phyloP scores from a whole-genome alignment of 2,888 invertebrate genomes.

The Cephus sareptanus region DNA sequence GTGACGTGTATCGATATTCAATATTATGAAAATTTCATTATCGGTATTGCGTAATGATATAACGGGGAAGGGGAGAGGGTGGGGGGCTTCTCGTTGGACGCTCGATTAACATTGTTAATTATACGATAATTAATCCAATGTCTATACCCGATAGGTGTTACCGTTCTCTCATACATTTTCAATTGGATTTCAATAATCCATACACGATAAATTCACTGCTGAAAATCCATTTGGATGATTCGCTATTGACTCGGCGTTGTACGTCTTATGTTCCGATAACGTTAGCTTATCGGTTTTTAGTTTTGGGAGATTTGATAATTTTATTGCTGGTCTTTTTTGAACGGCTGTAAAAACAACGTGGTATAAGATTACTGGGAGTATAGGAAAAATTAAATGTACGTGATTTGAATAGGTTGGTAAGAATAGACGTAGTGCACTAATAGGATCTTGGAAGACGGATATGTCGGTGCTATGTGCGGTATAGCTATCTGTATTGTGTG shows the following conservation, averaged over 20 bases:
- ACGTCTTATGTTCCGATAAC: not conserved
- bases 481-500: not conserved
- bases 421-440: constrained; percentile 53
- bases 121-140: constrained; percentile 49
- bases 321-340: not conserved
- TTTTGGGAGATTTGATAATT: not conserved
- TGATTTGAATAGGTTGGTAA: not conserved
- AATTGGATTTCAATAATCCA: constrained; percentile 47
- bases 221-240: not conserved
- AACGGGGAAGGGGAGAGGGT: constrained; percentile 37
- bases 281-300: not conserved
- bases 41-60: constrained; percentile 53
- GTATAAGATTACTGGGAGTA: not conserved
- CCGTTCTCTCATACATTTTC: constrained; percentile 28
- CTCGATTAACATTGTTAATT: constrained; percentile 62
- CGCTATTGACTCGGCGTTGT: not conserved
- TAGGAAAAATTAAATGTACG: not conserved
- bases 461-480: constrained; percentile 42
- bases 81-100: constrained; percentile 42
- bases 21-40: constrained; percentile 60
- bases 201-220: not conserved
- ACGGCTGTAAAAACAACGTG: not conserved
- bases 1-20: constrained; percentile 55
- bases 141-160: constrained; percentile 19
- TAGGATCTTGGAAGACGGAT: constrained; percentile 56